Evolutionary conservation across 2,113 vertebrate species (phyloP).

Genomic region (Pimephales promelas): DNA sequence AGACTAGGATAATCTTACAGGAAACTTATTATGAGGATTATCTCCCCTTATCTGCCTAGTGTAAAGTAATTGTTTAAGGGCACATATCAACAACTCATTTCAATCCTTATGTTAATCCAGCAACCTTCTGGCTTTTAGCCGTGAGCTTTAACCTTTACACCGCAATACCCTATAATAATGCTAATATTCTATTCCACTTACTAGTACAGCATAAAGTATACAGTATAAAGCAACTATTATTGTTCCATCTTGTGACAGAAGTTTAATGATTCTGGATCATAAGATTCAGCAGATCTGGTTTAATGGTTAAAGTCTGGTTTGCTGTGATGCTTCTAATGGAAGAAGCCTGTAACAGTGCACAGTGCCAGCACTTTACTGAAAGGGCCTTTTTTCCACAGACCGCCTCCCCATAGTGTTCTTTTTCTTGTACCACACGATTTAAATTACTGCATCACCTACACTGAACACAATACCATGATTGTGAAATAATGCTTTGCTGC

Average conservation of each 20-base stretch:
- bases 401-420: not conserved
- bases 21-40: no score
- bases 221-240: not conserved
- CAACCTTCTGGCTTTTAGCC: not conserved
- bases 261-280: not conserved
- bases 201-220: no score
- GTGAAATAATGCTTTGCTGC: conserved; percentile 4
- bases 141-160: not conserved
- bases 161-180: not conserved
- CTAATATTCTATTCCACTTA: not conserved
- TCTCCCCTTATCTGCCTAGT: not conserved
- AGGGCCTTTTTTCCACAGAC: conserved; percentile 6
- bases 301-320: not conserved
- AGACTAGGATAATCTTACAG: not conserved
- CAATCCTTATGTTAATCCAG: not conserved
- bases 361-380: not conserved
- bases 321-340: conserved; percentile 3
- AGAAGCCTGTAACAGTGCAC: conserved; percentile 28
- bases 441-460: conserved; percentile 26
- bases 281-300: not conserved
- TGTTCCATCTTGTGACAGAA: not conserved
- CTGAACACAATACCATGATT: conserved; percentile 24
- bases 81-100: not conserved
- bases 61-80: not conserved
- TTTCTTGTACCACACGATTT: not conserved